These are phyloP conservation scores for Calliphora vicina DNA, from an alignment of 1,140 invertebrate genomes.

Conservation along the genomic window DNA sequence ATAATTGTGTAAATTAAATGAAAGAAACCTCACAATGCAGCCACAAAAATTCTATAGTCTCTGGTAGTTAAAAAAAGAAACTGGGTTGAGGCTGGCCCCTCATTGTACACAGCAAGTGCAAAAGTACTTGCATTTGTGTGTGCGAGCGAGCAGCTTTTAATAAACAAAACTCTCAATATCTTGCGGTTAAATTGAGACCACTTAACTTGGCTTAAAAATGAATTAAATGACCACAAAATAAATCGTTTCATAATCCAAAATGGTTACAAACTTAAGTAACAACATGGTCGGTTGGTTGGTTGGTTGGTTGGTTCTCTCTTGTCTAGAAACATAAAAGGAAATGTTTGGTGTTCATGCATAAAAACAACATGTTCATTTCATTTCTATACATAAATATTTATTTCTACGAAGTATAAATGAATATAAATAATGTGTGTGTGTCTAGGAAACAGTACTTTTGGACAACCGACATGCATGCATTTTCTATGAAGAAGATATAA, in stretches of 20 bases:
- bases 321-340: neutral
- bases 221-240: slow-evolving; percentile 10
- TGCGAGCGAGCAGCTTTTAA: neutral
- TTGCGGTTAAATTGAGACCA: neutral
- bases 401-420: too few relatives aligned
- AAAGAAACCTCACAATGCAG: too few relatives aligned
- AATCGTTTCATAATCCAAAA: neutral
- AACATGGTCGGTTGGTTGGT: neutral
- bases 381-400: too few relatives aligned
- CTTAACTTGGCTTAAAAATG: neutral
- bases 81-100: too few relatives aligned
- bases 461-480: too few relatives aligned
- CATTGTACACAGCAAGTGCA: neutral
- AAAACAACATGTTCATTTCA: neutral
- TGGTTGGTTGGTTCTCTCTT: too few relatives aligned
- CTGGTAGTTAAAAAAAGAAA: neutral
- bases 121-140: neutral
- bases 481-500: too few relatives aligned
- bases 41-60: neutral
- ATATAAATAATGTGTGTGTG: too few relatives aligned
- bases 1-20: too few relatives aligned
- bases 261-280: neutral
- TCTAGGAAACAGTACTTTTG: too few relatives aligned
- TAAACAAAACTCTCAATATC: neutral
- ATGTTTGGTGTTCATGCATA: neutral